phyloP scores from a whole-genome alignment of 2,113 vertebrate species.

The Rattus rattus region DNA sequence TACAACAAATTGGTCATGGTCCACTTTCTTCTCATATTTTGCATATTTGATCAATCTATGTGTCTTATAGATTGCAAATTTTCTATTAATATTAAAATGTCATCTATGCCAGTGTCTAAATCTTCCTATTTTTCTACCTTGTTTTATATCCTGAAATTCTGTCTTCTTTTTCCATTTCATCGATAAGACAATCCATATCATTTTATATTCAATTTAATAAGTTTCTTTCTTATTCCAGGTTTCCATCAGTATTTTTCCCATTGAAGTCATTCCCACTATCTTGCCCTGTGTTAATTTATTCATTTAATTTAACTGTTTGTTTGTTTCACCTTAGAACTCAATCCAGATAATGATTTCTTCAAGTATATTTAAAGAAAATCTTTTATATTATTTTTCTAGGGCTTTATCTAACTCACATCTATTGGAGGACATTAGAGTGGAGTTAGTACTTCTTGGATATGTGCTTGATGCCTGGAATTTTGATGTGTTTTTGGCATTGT shows the following conservation, averaged over 20 bases:
- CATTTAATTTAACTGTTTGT: not conserved
- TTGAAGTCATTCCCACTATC: not conserved
- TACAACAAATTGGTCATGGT: not conserved
- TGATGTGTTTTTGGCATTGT: not conserved
- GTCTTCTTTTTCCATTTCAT: not conserved
- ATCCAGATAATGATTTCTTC: not conserved
- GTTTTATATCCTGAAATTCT: not conserved
- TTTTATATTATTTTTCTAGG: not conserved
- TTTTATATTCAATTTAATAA: not conserved
- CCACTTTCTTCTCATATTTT: not conserved
- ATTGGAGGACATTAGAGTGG: not conserved
- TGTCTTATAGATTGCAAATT: not conserved
- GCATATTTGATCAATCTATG: not conserved
- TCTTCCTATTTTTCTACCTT: not conserved
- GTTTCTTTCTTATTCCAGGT: not conserved
- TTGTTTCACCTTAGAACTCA: not conserved
- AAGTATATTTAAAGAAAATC: not conserved
- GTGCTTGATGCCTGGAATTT: not conserved
- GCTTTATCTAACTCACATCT: not conserved
- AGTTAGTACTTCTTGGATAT: not conserved
- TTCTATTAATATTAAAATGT: not conserved
- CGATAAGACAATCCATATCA: not conserved
- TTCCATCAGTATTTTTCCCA: not conserved
- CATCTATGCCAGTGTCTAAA: not conserved
- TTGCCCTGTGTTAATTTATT: not conserved